Evolutionary conservation across 2,888 invertebrate species (phyloP).

Genomic region (Balanococcus diminutus): DNA sequence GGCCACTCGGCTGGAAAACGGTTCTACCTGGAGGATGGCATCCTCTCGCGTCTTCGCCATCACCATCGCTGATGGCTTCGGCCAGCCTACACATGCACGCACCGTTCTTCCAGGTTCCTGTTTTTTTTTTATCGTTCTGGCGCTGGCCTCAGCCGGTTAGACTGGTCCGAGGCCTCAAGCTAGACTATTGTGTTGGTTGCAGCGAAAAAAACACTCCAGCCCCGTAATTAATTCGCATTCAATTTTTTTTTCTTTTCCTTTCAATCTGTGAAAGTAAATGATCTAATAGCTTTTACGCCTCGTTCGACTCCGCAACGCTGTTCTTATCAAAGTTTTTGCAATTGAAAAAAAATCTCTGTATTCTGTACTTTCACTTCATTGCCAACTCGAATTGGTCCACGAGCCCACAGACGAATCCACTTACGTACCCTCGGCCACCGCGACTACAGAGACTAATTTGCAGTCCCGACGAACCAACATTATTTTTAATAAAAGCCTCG

Average conservation of each 20-base stretch:
- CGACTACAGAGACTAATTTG: not conserved
- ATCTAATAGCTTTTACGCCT: not conserved
- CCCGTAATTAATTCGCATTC: not conserved
- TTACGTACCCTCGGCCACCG: not conserved
- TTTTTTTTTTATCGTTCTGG: not conserved
- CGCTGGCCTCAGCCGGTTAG: not conserved
- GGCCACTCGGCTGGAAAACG: not conserved
- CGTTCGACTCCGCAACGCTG: not conserved
- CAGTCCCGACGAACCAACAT: not conserved
- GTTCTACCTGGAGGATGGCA: not conserved
- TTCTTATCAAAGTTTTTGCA: no score
- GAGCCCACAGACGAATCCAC: no score
- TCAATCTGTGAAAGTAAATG: not conserved
- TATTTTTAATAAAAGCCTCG: not conserved
- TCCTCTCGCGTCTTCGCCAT: not conserved
- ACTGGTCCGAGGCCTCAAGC: not conserved
- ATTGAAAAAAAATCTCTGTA: no score
- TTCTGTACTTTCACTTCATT: no score
- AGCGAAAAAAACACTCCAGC: not conserved
- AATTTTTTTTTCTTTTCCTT: not conserved
- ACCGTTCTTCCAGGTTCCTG: not conserved
- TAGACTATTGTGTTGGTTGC: not conserved
- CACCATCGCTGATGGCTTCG: not conserved
- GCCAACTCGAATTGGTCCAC: no score
- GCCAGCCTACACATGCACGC: not conserved